Percentiles rank a stretch among this genome's conserved stretches.
Evolutionary conservation across 2,113 vertebrate genomes (phyloP).

Genomic region (Aviceda subcristata): DNA sequence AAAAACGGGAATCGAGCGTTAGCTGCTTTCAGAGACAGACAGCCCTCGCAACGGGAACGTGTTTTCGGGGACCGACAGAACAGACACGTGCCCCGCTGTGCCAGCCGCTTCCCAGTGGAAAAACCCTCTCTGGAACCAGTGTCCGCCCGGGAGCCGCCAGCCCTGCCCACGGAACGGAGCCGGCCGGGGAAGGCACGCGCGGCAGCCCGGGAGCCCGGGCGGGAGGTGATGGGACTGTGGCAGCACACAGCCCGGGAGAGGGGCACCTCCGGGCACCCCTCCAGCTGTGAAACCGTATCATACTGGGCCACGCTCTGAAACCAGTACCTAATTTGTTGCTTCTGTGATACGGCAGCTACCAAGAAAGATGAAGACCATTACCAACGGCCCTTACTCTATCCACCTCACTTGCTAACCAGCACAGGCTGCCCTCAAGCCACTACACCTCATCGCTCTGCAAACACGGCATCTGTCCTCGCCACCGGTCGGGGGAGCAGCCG

Average conservation of each 20-base stretch:
- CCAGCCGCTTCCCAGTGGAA: accelerated
- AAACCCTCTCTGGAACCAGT: neutral
- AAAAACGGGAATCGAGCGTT: neutral
- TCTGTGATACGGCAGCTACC: neutral
- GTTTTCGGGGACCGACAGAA: neutral
- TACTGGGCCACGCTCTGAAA: accelerated
- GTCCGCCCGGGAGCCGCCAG: accelerated
- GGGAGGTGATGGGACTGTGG: accelerated
- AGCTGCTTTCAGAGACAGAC: neutral
- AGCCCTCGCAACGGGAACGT: accelerated
- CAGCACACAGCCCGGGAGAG: neutral
- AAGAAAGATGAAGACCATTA: neutral
- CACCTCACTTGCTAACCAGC: neutral
- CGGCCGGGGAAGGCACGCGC: accelerated
- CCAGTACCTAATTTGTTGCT: accelerated
- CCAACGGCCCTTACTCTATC: accelerated
- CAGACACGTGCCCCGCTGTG: accelerated
- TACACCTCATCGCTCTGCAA: accelerated
- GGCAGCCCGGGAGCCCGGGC: neutral
- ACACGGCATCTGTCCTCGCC: neutral
- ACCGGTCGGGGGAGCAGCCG: accelerated
- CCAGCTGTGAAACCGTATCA: accelerated
- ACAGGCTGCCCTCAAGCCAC: neutral
- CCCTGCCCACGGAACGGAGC: neutral
- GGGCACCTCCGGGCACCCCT: neutral